Evolutionary conservation across 2,797 vertebrate species (phyloP).

Genomic region (Centroberyx gerrardi): DNA sequence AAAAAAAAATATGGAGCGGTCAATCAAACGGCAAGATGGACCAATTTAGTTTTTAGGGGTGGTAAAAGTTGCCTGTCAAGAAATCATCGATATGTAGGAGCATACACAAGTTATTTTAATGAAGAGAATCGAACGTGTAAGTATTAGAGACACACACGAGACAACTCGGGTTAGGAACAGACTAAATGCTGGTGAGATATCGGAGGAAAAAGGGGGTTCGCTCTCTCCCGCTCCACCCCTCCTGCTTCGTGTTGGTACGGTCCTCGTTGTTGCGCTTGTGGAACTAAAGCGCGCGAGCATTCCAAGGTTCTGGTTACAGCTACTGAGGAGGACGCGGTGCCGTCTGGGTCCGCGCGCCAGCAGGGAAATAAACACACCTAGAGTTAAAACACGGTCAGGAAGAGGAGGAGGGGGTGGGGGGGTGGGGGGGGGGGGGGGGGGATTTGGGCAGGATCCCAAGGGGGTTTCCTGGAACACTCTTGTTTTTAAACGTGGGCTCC

Average conservation of each 20-base stretch:
- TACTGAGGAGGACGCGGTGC: slow-evolving; percentile 21
- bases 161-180: neutral
- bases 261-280: slow-evolving; percentile 65
- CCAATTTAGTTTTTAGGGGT: slow-evolving; percentile 52
- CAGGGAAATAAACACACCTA: slow-evolving; percentile 66
- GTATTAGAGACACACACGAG: accelerated
- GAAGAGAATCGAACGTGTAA: accelerated
- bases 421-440: too few relatives aligned
- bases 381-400: neutral
- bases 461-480: too few relatives aligned
- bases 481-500: neutral
- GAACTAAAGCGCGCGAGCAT: slow-evolving; percentile 51
- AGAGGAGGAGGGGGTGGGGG: neutral
- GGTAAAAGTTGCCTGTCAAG: neutral
- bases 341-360: slow-evolving; percentile 25
- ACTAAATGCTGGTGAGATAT: neutral
- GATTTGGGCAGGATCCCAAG: too few relatives aligned
- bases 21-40: slow-evolving; percentile 76
- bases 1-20: slow-evolving; percentile 77
- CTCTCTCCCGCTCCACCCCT: neutral
- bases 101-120: too few relatives aligned
- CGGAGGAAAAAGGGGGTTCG: neutral
- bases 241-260: slow-evolving; percentile 66
- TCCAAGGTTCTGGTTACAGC: slow-evolving; percentile 71
- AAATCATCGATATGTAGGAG: neutral